These are phyloP conservation scores for Protonemura montana DNA, from an alignment of 2,888 invertebrate genomes.

Conservation along the genomic window DNA sequence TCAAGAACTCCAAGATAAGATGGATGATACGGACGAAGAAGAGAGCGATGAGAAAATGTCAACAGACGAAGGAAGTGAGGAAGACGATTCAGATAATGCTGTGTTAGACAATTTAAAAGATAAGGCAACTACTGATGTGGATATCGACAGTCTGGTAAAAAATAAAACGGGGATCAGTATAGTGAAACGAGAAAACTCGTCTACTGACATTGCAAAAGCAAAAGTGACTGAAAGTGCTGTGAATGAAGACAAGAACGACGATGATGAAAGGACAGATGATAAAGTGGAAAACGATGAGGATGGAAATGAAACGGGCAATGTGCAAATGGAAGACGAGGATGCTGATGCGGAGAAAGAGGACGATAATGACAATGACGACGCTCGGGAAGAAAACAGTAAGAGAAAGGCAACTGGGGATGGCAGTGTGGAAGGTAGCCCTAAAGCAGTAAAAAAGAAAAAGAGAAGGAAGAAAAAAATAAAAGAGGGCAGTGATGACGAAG, in stretches of 20 bases:
- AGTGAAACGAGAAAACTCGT: background rate
- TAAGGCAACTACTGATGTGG: slow-evolving; percentile 43
- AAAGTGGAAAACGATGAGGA: background rate
- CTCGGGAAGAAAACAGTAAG: slow-evolving; percentile 47
- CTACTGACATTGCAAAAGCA: slow-evolving; percentile 1
- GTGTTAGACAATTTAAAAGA: slow-evolving; percentile 42
- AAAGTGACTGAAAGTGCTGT: background rate
- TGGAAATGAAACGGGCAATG: slow-evolving; percentile 35
- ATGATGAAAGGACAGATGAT: slow-evolving; percentile 18
- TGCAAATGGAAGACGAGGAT: slow-evolving; percentile 40
- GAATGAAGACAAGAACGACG: background rate
- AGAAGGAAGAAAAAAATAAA: slow-evolving; percentile 46
- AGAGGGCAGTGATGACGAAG: slow-evolving; percentile 43
- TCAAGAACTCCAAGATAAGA: slow-evolving; percentile 69
- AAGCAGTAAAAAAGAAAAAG: slow-evolving; percentile 48
- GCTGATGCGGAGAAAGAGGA: slow-evolving; percentile 43
- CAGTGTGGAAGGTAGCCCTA: slow-evolving; percentile 46
- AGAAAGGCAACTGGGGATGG: slow-evolving; percentile 45
- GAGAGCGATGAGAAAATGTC: slow-evolving; percentile 44
- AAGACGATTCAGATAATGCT: slow-evolving; percentile 43
- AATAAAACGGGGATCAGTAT: background rate
- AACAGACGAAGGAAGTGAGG: slow-evolving; percentile 46
- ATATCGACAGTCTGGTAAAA: slow-evolving; percentile 26
- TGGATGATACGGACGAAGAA: slow-evolving; percentile 58
- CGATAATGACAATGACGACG: slow-evolving; percentile 47